These are phyloP conservation scores for Glareola pratincola DNA, from an alignment of 2,113 vertebrate species.

Conservation along the genomic window DNA sequence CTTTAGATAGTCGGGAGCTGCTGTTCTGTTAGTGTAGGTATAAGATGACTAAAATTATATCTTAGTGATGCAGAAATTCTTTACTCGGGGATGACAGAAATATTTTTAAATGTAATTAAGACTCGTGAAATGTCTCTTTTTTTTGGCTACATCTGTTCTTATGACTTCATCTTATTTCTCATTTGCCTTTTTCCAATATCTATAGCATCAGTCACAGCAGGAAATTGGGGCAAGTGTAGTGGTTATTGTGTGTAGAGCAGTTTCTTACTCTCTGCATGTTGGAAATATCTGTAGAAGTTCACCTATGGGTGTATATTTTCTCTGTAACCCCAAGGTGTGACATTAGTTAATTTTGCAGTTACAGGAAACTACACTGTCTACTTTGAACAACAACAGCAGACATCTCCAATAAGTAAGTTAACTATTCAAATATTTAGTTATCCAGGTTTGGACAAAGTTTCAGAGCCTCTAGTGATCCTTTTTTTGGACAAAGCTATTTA, in stretches of 20 bases:
- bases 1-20: neutral
- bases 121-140: neutral
- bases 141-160: neutral
- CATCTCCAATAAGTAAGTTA: neutral
- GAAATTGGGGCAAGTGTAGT: neutral
- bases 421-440: neutral
- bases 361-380: neutral
- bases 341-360: neutral
- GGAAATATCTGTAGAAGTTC: neutral
- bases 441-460: neutral
- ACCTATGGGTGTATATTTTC: neutral
- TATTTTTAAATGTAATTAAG: conserved; percentile 41
- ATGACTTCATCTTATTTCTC: neutral
- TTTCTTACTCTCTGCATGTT: neutral
- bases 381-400: neutral
- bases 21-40: conserved; percentile 6
- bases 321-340: neutral
- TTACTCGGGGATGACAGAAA: neutral
- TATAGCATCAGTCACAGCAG: neutral
- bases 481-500: neutral
- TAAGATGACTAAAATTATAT: conserved; percentile 38
- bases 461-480: neutral
- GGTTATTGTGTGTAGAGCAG: rapidly evolving
- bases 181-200: neutral
- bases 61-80: conserved; percentile 36